Evolutionary conservation across 1,140 invertebrate genomes (phyloP), one percentile per base, ranked within the genome.

Genomic region (Contarinia nasturtii): DNA sequence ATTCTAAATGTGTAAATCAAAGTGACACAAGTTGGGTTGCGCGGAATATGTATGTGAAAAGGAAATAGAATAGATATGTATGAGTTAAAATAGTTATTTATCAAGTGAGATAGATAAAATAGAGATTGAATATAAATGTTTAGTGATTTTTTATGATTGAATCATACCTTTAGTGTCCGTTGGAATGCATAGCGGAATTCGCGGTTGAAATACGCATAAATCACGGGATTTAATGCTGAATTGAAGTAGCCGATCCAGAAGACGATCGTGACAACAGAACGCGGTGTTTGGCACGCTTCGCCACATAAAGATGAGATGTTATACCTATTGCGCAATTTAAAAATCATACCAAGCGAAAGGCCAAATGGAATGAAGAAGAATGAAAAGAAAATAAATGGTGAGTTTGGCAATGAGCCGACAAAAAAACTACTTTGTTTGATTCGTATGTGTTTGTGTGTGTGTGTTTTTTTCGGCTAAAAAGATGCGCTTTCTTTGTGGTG

Each of bases 171-270:
- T 50, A 95, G 74, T 1, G 87, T 92, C 59, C 86, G 86, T 61
- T 86, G 82, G 68, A 95, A 96, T 1, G 91, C 90, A 37, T 79
- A 81, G 49, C 91, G 73, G 63, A 97, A 97, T 62, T 96, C 92
- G 38, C 87, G 71, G 67, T 96, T 95, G 73, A 94, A 96, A 64
- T 95, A 95, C 15, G 89, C 90, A 71, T 97, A 97, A 58, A 95
- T 93, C 49, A 94, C 73, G 1, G 91, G 91, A 64, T 96, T 95
- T 18, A 94, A 72, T n/a, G 87, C 86, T 18, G 88, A 93, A 68
- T 96, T 96, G 69, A 92, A 88, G 69, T 96, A 97, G 3, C 92
- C 93, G 15, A 96, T 82, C 93, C 93, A 98, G 69, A 95, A 95
- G 10, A 95, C 76, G 1, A 80, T 74, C 1, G 83, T 82, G 2